These are phyloP conservation scores for Helicoverpa armigera DNA, from an alignment of 1,140 invertebrate genomes.

Conservation along the genomic window DNA sequence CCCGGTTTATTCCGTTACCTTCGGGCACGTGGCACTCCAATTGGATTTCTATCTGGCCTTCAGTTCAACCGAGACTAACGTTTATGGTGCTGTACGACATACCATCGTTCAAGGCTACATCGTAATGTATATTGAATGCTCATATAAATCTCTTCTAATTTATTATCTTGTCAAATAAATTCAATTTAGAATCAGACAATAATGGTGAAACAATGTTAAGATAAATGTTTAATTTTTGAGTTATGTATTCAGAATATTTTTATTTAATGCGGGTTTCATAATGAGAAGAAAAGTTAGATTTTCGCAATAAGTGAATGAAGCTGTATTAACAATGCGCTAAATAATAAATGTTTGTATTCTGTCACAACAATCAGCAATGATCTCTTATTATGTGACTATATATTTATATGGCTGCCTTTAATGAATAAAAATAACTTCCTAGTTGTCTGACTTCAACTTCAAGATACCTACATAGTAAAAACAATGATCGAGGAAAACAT, in stretches of 20 bases:
- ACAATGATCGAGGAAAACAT: slow-evolving; percentile 80
- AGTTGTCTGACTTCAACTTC: slow-evolving; percentile 53
- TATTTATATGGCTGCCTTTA: no score
- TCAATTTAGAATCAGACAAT: background rate
- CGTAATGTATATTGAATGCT: slow-evolving; percentile 13
- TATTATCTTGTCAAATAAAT: slow-evolving; percentile 16
- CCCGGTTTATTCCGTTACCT: slow-evolving; percentile 59
- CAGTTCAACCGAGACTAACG: slow-evolving; percentile 41
- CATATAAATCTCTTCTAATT: slow-evolving; percentile 29
- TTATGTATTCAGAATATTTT: no score
- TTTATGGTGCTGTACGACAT: slow-evolving; percentile 44
- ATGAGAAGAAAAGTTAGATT: no score
- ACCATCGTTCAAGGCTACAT: slow-evolving; percentile 33
- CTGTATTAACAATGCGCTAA: no score
- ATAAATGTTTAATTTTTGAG: no score
- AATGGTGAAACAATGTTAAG: no score
- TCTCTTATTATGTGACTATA: background rate
- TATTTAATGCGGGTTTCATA: no score
- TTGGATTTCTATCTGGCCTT: slow-evolving; percentile 45
- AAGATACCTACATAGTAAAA: slow-evolving; percentile 65
- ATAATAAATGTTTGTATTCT: background rate
- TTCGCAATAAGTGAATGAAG: no score
- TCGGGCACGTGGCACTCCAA: slow-evolving; percentile 52
- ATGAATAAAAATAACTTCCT: slow-evolving; percentile 55
- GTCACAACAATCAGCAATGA: slow-evolving; percentile 26